Percentiles rank a stretch among this genome's conserved stretches.
phyloP scores from a whole-genome alignment of 1,140 invertebrate genomes.

The Anastatus disparis region DNA sequence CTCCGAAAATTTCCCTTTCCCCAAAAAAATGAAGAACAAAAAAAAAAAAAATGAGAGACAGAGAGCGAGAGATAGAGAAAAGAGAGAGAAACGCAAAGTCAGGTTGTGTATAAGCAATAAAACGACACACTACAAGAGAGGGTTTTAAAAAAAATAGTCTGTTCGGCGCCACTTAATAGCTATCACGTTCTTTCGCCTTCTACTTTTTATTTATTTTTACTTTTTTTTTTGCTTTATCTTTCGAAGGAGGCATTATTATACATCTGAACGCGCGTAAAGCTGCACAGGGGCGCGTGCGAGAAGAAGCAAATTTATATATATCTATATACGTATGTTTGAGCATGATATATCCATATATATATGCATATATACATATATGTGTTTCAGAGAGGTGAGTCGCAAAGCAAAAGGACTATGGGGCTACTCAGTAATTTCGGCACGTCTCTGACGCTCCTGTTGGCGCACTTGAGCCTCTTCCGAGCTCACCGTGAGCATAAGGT shows the following conservation, averaged over 20 bases:
- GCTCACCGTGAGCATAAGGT: slow-evolving; percentile 66
- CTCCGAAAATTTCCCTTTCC: no score
- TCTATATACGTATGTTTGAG: no score
- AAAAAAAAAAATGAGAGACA: not conserved
- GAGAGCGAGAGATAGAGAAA: not conserved
- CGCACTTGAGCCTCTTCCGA: slow-evolving; percentile 48
- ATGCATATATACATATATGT: no score
- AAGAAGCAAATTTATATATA: slow-evolving; percentile 26
- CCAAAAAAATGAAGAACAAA: not conserved
- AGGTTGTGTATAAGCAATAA: slow-evolving; percentile 6
- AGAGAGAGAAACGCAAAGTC: no score
- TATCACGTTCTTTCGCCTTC: slow-evolving; percentile 32
- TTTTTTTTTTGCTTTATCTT: slow-evolving; percentile 1
- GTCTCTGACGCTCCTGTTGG: slow-evolving; percentile 45
- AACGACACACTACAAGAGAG: slow-evolving; percentile 11
- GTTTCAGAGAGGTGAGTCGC: slow-evolving; percentile 22
- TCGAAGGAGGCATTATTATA: not conserved
- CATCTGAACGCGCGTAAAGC: not conserved
- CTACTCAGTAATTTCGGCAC: slow-evolving; percentile 39
- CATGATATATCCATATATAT: no score
- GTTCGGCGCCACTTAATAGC: slow-evolving; percentile 42
- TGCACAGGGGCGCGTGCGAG: no score
- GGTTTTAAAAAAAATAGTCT: slow-evolving; percentile 36
- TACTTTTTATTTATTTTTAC: not conserved
- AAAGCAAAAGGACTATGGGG: slow-evolving; percentile 22